phyloP scores from a whole-genome alignment of 1,140 invertebrate species.

The Calosoma granatense region DNA sequence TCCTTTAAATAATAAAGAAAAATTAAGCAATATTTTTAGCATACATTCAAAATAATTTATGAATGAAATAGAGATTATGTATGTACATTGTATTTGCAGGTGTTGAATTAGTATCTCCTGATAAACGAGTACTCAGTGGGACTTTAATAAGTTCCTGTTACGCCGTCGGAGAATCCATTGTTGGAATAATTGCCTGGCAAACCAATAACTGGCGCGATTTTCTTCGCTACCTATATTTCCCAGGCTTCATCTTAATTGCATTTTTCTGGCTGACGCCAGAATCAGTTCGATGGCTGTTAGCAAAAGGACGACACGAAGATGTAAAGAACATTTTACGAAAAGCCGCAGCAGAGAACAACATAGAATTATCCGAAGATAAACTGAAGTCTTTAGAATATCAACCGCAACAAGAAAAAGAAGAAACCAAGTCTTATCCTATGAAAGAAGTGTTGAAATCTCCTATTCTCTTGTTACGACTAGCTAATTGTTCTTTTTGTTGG shows the following conservation, averaged over 20 bases:
- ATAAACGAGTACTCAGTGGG: conserved; percentile 59
- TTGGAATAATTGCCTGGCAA: conserved; percentile 56
- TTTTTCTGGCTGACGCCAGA: conserved; percentile 51
- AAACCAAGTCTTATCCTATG: conserved; percentile 6
- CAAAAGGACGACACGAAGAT: conserved; percentile 52
- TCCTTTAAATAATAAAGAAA: no score
- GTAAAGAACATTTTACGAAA: conserved; percentile 46
- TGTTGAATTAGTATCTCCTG: conserved; percentile 65
- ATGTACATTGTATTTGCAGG: conserved; percentile 52
- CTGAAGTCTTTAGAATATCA: conserved; percentile 30
- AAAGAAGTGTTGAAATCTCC: conserved; percentile 28
- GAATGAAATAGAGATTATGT: no score
- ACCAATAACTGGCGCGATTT: conserved; percentile 59
- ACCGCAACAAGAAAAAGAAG: conserved; percentile 11
- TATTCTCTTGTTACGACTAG: conserved; percentile 34
- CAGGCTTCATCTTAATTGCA: conserved; percentile 49
- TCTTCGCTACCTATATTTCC: conserved; percentile 53
- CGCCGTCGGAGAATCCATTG: conserved; percentile 56
- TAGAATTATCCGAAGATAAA: conserved; percentile 39
- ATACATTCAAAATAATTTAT: no score
- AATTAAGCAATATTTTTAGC: no score
- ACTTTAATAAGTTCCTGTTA: conserved; percentile 60
- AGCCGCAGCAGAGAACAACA: conserved; percentile 58
- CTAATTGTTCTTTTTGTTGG: conserved; percentile 41
- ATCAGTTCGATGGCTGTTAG: conserved; percentile 64